phyloP scores from a whole-genome alignment of 1,140 invertebrate genomes.

The Ericerus pela region DNA sequence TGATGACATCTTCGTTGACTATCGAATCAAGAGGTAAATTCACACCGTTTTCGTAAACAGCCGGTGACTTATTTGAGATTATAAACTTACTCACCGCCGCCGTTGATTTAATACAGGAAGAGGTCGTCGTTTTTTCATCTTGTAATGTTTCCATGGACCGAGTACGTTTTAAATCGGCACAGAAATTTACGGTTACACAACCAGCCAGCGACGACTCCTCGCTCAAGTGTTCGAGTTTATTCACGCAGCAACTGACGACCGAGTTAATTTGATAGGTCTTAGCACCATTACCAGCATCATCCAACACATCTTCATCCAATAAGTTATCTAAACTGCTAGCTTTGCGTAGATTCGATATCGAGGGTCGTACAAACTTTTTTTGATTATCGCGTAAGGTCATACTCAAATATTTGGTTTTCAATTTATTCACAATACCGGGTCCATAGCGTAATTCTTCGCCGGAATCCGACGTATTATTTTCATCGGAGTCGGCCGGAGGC shows the following conservation, averaged over 20 bases:
- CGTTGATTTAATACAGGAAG: neutral
- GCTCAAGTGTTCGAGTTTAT: neutral
- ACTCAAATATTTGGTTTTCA: conserved; percentile 69
- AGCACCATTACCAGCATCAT: conserved; percentile 32
- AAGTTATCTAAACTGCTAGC: conserved; percentile 72
- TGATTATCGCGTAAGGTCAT: conserved; percentile 53
- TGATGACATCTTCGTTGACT: conserved; percentile 33
- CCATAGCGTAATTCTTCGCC: conserved; percentile 75
- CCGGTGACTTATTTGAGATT: neutral
- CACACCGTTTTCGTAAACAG: neutral
- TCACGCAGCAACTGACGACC: conserved; percentile 1
- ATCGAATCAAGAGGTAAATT: conserved; percentile 18
- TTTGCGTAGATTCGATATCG: conserved; percentile 48
- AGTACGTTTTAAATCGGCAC: conserved; percentile 49
- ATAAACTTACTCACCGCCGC: conserved; percentile 1
- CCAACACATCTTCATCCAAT: conserved; percentile 59
- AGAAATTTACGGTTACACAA: neutral
- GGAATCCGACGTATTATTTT: conserved; percentile 33
- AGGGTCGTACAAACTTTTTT: conserved; percentile 39
- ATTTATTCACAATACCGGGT: conserved; percentile 74
- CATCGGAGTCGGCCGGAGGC: conserved; percentile 17
- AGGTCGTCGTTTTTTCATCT: conserved; percentile 35
- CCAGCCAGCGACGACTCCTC: neutral
- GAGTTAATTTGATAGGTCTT: conserved; percentile 1
- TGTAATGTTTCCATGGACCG: conserved; percentile 66